Base-by-base conservation (phyloP, 64 coral and sea anemone genomes). In the Actinia equina region DNA sequence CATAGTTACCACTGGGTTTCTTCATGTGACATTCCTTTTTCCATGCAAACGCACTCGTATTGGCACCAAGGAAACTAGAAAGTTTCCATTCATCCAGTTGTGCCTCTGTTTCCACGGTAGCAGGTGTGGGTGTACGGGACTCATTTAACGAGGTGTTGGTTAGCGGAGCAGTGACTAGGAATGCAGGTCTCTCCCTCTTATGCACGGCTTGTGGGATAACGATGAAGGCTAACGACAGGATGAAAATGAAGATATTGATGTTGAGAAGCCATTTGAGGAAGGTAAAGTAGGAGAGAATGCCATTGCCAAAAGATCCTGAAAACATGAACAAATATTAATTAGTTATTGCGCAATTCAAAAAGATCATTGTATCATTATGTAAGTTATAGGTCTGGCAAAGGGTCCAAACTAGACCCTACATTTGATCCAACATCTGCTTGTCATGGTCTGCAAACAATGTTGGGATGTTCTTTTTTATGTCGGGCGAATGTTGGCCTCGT, bases 211-310 rank as follows among this genome's bases (percentile, higher is more conserved):
- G 97, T 10, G 97, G 97, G 82, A 95, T 93, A 82, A 99, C 86
- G 5, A 99, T 84, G 77, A 99, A 99, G 53, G 83, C 82, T 10
- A 99, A 49, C 3, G 85, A 86, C 19, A 99, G 25, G 17, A 93
- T 42, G 49, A 93, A 99, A 1, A 95, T 84, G 22, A 91, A 90
- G 2, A 93, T 15, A 57, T 99, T 99, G 19, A 99, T 80, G 41
- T 88, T 76, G 11, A 99, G 63, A 20, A 99, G 77, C 97, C 97
- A 99, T 77, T 90, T 95, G 27, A 99, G 88, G 62, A 99, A 99
- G 8, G 93, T 93, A 85, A 99, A 99, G 60, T 95, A 99, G 0
- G 97, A 99, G 12, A 99, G 64, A 45, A 99, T 93, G 23, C 97
- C 93, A 57, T 95, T 99, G 20, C 97, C 97, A 86, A 99, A 99